Evolutionary conservation across 2,888 invertebrate genomes (phyloP), one percentile per base, ranked within the genome.

Genomic region (Pegoplata infirma): DNA sequence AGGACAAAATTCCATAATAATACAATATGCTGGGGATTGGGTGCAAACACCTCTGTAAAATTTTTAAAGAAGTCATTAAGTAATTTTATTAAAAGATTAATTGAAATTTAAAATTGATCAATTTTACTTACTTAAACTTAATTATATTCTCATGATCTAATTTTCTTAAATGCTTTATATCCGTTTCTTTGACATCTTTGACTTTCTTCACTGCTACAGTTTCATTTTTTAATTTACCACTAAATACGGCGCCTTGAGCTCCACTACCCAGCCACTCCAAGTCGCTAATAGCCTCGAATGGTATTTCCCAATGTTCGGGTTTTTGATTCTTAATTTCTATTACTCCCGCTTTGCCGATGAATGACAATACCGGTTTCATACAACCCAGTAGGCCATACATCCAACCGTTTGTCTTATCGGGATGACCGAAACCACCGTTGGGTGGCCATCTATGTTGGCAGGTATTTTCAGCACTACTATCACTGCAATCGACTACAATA

Each of bases 1-100:
- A 2, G 97, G 96, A 88, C 99, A 99, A 90, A 93, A 99, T 88
- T 99, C 99, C 99, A 99, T 99, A 68, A 99, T 93, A 82, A 99
- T 96, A 88, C 97, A 97, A 87, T 94, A 98, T 84, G 95, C 95
- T 0, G 98, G 97, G 5, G 96, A 93, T 87, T 96, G 94, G 0
- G 96, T 96, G 88, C 98, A 99, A 5, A 99, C 96, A 58, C 99
- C 99, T 88, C 95, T 95, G 90, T 49, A 88, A 88, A 86, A n/a
- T n/a, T n/a, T n/a, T n/a, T n/a, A n/a, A n/a, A n/a, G n/a, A n/a
- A n/a, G n/a, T n/a, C n/a, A n/a, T n/a, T n/a, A n/a, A n/a, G n/a
- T n/a, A n/a, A n/a, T n/a, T n/a, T n/a, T n/a, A n/a, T n/a, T n/a
- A n/a, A 47, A 67, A 17, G 63, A 10, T 5, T 36, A 59, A 53